A percentile compares a stretch with the other conserved stretches of the same genome.
Evolutionary conservation across 2,113 vertebrate species (phyloP).

Genomic region (Numida meleagris): DNA sequence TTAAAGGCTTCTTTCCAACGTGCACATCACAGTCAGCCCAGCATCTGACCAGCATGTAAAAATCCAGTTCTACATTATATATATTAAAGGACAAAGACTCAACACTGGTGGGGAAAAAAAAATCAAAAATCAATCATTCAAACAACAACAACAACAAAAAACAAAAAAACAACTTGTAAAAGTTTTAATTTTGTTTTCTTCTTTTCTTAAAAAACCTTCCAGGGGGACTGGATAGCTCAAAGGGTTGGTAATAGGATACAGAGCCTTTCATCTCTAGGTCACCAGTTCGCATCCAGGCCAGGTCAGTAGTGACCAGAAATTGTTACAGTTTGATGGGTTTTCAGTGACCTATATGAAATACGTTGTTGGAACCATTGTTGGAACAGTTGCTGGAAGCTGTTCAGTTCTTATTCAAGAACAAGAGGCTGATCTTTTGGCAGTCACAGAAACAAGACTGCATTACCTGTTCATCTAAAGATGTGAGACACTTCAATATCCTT

Average conservation of each 20-base stretch:
- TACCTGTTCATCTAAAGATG: background rate
- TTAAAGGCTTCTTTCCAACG: background rate
- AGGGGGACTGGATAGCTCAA: conserved; percentile 73
- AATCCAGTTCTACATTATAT: background rate
- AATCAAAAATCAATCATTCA: background rate
- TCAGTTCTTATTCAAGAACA: conserved; percentile 14
- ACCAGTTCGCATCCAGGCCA: conserved; percentile 70
- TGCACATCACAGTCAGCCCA: background rate
- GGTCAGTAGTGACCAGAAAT: conserved; percentile 73
- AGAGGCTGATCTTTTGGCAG: background rate
- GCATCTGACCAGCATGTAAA: background rate
- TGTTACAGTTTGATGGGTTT: conserved; percentile 60
- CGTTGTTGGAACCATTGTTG: conserved; percentile 21
- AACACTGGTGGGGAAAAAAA: background rate
- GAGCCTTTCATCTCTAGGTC: conserved; percentile 74
- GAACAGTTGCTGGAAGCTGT: conserved; percentile 41
- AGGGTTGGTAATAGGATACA: conserved; percentile 73
- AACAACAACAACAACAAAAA: background rate
- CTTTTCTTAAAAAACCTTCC: conserved; percentile 70
- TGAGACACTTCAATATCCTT: background rate
- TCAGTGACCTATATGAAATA: conserved; percentile 48
- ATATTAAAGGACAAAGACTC: background rate
- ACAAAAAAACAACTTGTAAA: background rate
- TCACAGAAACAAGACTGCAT: background rate
- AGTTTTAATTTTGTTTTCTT: conserved; percentile 74